phyloP scores from a whole-genome alignment of 2,113 vertebrate genomes.

The Cyprinus carpio region DNA sequence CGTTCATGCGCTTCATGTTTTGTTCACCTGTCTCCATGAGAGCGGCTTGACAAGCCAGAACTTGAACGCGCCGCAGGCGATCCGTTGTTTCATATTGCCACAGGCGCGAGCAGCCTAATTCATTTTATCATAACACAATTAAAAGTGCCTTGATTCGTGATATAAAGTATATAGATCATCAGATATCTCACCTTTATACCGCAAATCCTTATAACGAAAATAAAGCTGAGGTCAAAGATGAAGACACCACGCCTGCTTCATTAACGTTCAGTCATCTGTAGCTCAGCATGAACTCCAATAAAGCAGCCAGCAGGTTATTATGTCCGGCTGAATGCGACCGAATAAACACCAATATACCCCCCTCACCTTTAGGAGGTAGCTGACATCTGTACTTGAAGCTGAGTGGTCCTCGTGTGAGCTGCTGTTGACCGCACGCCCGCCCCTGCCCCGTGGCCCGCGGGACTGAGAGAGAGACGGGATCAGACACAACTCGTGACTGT shows the following conservation, averaged over 20 bases:
- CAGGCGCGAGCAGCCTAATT: background rate
- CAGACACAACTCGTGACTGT: background rate
- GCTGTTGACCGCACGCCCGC: background rate
- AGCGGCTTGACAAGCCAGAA: conserved; percentile 16
- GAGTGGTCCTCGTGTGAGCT: conserved; percentile 2
- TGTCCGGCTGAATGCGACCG: background rate
- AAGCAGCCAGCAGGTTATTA: background rate
- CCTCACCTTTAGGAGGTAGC: conserved; percentile 39
- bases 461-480: background rate
- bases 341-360: background rate
- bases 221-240: background rate
- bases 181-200: background rate
- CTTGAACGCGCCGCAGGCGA: conserved; percentile 12
- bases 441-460: background rate
- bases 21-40: conserved; percentile 1
- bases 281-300: background rate
- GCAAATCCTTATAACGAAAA: background rate
- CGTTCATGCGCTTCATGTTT: background rate
- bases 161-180: background rate
- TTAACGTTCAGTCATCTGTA: background rate
- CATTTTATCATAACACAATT: background rate
- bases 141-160: background rate
- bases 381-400: conserved; percentile 44
- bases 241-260: background rate
- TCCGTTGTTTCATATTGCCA: background rate